Conservation (phyloP, 1,140 invertebrate genomes). For the Camponotus pennsylvanicus region DNA sequence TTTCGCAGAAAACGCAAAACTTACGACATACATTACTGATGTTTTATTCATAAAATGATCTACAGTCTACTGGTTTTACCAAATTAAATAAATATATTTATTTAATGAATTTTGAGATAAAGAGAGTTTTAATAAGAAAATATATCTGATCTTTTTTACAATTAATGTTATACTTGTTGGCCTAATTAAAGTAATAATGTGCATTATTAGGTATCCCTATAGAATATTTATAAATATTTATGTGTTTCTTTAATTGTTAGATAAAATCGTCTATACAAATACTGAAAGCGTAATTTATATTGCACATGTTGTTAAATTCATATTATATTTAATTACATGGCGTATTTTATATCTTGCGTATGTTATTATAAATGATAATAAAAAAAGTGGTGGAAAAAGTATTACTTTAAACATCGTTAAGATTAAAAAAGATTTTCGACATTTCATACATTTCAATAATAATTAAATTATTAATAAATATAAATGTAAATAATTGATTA, state of each 20-base stretch:
- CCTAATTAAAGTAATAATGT: constrained; percentile 36
- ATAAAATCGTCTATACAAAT: neutral
- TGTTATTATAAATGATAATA: neutral
- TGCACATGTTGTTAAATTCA: constrained; percentile 13
- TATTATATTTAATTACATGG: neutral
- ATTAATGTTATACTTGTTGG: constrained; percentile 32
- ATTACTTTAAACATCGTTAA: neutral
- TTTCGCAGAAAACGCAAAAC: constrained; percentile 15
- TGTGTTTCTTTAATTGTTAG: neutral
- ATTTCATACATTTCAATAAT: neutral
- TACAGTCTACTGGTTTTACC: constrained; percentile 6
- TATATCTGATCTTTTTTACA: constrained; percentile 20
- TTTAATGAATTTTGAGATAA: constrained; percentile 45
- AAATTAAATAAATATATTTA: constrained; percentile 32
- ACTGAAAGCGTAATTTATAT: neutral
- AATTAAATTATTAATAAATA: too few species aligned
- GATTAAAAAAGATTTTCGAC: neutral
- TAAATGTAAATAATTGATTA: constrained; percentile 3
- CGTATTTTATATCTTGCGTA: neutral
- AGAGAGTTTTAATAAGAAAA: constrained; percentile 19
- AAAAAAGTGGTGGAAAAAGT: neutral
- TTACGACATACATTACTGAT: constrained; percentile 12
- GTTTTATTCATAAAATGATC: constrained; percentile 51
- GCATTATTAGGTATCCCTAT: neutral
- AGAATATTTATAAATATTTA: constrained; percentile 30